Base-by-base conservation (phyloP, 2,888 invertebrate species). In the Coremacera marginata region DNA sequence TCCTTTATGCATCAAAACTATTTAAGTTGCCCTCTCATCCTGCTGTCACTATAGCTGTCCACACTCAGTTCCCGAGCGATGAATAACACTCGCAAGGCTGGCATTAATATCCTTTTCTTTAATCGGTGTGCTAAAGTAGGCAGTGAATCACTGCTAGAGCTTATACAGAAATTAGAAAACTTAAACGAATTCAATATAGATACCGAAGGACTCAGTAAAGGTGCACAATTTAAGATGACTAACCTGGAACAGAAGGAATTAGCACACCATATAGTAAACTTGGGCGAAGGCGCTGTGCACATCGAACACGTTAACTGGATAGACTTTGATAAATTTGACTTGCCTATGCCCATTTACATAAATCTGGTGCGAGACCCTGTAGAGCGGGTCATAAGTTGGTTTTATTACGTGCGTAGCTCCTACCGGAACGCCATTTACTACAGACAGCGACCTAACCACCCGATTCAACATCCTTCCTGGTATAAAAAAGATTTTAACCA, bases 81-180 rank as follows among this genome's bases (percentile, higher is more conserved):
- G 77, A 96, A 96, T 90, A 96, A 96, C 86, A 96, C 96, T 0
- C 92, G 92, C 31, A 91, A 93, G 71, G 93, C 95, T 0, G 92
- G 92, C 75, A 91, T 92, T 31, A 93, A 95, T 62, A 91, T 95
- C 19, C 87, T 97, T 63, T 95, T 96, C 90, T 97, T 96, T 90
- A 97, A 97, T 89, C 91, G 96, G 14, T 96, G 95, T 70, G 96
- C 97, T n/a, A 97, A 97, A 90, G 96, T 96, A 68, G 97, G 96
- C 78, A 95, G 95, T 75, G 96, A 96, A 90, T 95, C 96, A 3
- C 92, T 96, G 86, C 95, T 96, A 94, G 95, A 96, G 87, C 80
- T 88, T 0, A 81, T 88, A 25, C 77, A 75, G 1, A 75, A 81
- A 1, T 65, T 87, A 63, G 83, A 81, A 44, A 76, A 76, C 7